A percentile compares a stretch with the other conserved stretches of the same genome.
phyloP scores from a whole-genome alignment of 2,888 invertebrate genomes.

The Pyrocoelia pectoralis region DNA sequence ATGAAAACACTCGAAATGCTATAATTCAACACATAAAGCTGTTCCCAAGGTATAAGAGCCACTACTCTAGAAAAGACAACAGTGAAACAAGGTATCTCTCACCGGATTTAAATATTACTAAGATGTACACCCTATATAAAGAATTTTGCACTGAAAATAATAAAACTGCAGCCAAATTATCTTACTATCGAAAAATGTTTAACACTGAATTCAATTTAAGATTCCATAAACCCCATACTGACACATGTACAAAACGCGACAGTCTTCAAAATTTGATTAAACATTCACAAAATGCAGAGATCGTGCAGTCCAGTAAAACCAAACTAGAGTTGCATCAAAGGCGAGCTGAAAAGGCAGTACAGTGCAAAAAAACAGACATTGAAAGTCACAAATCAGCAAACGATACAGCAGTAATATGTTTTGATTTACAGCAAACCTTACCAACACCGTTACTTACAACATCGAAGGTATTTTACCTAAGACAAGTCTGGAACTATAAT shows the following conservation, averaged over 20 bases:
- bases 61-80: constrained; percentile 25
- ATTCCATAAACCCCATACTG: constrained; percentile 19
- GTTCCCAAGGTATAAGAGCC: constrained; percentile 8
- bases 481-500: constrained; percentile 18
- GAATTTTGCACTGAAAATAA: constrained; percentile 25
- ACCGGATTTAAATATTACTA: constrained; percentile 25
- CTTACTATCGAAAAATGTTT: constrained; percentile 21
- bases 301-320: neutral
- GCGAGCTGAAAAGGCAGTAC: neutral
- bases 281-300: constrained; percentile 3
- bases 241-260: constrained; percentile 7
- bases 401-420: constrained; percentile 16
- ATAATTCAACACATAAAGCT: constrained; percentile 5
- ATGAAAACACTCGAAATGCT: neutral
- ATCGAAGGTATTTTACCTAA: constrained; percentile 12
- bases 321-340: constrained; percentile 6
- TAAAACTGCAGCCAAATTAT: constrained; percentile 21
- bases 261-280: constrained; percentile 10
- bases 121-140: constrained; percentile 26
- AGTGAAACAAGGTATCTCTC: constrained; percentile 18
- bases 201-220: constrained; percentile 32
- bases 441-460: constrained; percentile 15
- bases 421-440: constrained; percentile 16
- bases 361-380: constrained; percentile 12
- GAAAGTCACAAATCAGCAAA: neutral